These are phyloP conservation scores for Apodemus speciosus DNA, from an alignment of 2,113 vertebrate genomes.

Conservation along the genomic window DNA sequence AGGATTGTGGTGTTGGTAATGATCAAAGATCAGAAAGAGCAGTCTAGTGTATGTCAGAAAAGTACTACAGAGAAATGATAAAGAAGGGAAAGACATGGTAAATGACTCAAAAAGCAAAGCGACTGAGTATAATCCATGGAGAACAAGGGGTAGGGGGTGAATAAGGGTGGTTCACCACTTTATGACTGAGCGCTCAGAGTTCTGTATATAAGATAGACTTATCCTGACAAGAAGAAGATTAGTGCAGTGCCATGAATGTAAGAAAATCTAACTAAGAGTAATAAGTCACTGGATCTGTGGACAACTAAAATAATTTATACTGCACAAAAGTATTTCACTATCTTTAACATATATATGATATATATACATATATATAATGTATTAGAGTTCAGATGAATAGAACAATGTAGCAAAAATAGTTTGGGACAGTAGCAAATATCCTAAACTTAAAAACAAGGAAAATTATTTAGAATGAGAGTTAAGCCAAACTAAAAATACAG, in stretches of 20 bases:
- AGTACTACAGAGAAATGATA: not conserved
- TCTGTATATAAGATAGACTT: not conserved
- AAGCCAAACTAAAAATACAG: not conserved
- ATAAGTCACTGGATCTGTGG: not conserved
- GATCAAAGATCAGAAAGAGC: not conserved
- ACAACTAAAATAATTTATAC: not conserved
- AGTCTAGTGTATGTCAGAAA: not conserved
- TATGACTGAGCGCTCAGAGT: not conserved
- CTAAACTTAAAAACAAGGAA: not conserved
- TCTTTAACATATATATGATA: not conserved
- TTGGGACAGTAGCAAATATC: not conserved
- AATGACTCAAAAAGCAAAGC: not conserved
- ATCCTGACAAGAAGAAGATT: not conserved
- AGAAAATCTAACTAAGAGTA: constrained; percentile 2
- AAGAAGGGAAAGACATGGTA: not conserved
- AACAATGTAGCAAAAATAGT: not conserved
- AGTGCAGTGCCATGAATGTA: not conserved
- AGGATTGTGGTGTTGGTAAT: not conserved
- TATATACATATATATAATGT: not conserved
- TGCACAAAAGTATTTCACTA: not conserved
- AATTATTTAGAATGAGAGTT: not conserved
- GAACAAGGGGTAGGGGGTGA: not conserved
- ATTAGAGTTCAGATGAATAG: not conserved
- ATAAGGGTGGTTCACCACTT: not conserved
- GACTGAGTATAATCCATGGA: not conserved